Conservation (phyloP, 2,888 invertebrate genomes). For the Chrysolina americana region DNA sequence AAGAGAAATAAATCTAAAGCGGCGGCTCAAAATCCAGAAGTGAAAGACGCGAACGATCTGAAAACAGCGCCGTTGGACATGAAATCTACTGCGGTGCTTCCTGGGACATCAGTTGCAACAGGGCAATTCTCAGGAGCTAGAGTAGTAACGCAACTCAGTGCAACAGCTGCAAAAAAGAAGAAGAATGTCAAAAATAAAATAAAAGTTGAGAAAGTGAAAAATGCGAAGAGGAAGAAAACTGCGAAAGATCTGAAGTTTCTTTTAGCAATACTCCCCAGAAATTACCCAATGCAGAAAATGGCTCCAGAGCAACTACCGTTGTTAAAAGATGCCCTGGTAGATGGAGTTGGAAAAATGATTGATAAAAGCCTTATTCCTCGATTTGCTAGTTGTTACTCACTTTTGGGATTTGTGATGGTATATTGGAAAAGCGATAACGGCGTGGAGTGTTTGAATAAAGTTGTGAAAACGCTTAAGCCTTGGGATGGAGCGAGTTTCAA, state of each 20-base stretch:
- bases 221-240: too few species aligned
- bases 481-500: conserved; percentile 10
- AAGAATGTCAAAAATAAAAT: not conserved
- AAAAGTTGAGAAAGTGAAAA: not conserved
- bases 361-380: not conserved
- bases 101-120: not conserved
- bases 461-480: not conserved
- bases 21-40: not conserved
- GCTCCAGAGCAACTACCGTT: not conserved
- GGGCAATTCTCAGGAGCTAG: not conserved
- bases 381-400: not conserved
- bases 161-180: conserved; percentile 1
- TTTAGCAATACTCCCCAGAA: not conserved
- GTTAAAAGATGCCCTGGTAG: not conserved
- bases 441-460: not conserved
- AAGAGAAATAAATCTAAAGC: not conserved
- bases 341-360: not conserved
- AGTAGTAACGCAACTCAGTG: not conserved
- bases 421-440: not conserved
- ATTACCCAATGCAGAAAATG: not conserved
- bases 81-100: not conserved
- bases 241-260: not conserved
- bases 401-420: not conserved
- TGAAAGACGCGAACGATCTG: too few species aligned
- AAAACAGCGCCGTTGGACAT: not conserved